phyloP scores from a whole-genome alignment of 2,888 invertebrate genomes.

The Folsomia candida region DNA sequence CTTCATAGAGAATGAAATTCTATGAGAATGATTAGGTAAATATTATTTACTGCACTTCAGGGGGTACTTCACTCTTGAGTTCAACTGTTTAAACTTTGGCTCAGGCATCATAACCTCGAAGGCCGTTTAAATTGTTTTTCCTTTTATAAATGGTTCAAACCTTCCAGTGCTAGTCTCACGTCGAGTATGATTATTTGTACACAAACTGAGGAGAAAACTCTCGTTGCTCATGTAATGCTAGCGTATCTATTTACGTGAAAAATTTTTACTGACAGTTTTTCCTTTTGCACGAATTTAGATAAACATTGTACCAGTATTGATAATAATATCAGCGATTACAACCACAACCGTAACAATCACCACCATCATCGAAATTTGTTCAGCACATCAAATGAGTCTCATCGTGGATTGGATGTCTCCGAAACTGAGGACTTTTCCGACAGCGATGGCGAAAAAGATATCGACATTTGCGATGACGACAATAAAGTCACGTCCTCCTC shows the following conservation, averaged over 20 bases:
- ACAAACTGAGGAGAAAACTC: no score
- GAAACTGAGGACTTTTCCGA: constrained; percentile 50
- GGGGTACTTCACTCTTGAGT: constrained; percentile 17
- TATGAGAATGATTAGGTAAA: constrained; percentile 17
- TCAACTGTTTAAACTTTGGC: background rate
- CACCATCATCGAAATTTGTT: constrained; percentile 30
- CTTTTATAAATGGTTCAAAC: background rate
- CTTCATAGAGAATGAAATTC: background rate
- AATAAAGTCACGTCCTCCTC: constrained; percentile 49
- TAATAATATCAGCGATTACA: constrained; percentile 23
- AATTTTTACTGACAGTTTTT: no score
- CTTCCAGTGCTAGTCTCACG: no score
- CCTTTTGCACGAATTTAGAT: no score
- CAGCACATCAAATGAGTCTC: constrained; percentile 36
- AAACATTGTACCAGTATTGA: constrained; percentile 19
- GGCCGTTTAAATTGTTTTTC: background rate
- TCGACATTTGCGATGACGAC: constrained; percentile 51
- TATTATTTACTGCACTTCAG: constrained; percentile 17
- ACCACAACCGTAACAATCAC: constrained; percentile 37
- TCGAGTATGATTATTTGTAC: no score
- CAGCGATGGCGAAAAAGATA: constrained; percentile 51
- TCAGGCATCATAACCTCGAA: background rate
- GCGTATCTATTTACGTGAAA: no score
- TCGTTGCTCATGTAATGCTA: no score
- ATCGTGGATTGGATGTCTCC: constrained; percentile 42